Percentiles rank a stretch among this genome's conserved stretches.
phyloP scores from a whole-genome alignment of 2,888 invertebrate genomes.

The Andrena camellia region DNA sequence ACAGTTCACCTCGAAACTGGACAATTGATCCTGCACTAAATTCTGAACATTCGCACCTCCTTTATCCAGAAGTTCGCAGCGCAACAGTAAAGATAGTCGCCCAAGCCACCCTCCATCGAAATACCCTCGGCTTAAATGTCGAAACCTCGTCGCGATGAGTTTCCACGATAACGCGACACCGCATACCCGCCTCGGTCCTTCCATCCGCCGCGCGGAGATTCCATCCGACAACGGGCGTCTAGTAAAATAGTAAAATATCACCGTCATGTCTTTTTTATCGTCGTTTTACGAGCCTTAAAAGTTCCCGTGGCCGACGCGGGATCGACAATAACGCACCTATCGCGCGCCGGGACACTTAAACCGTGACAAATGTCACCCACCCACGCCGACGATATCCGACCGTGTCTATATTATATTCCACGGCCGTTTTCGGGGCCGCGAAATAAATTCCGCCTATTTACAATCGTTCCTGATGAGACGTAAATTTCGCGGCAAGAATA shows the following conservation, averaged over 20 bases:
- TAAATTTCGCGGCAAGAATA: slow-evolving; percentile 58
- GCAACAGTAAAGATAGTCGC: too few relatives aligned
- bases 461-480: slow-evolving; percentile 56
- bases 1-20: too few relatives aligned
- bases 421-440: slow-evolving; percentile 66
- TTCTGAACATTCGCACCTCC: too few relatives aligned
- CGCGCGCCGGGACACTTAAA: slow-evolving; percentile 66
- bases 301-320: slow-evolving; percentile 44
- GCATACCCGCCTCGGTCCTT: slow-evolving; percentile 6
- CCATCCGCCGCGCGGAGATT: slow-evolving; percentile 68
- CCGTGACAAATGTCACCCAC: slow-evolving; percentile 74
- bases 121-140: background rate
- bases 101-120: background rate
- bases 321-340: slow-evolving; percentile 60
- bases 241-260: slow-evolving; percentile 76
- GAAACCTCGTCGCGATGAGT: slow-evolving; percentile 14
- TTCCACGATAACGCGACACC: slow-evolving; percentile 44
- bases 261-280: slow-evolving; percentile 66
- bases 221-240: slow-evolving; percentile 58
- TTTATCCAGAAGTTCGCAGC: too few relatives aligned
- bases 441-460: slow-evolving; percentile 72
- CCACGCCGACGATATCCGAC: slow-evolving; percentile 68
- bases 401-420: slow-evolving; percentile 62
- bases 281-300: slow-evolving; percentile 70
- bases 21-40: too few relatives aligned